phyloP scores from a whole-genome alignment of 2,797 vertebrate genomes.

The Heliangelus exortis region DNA sequence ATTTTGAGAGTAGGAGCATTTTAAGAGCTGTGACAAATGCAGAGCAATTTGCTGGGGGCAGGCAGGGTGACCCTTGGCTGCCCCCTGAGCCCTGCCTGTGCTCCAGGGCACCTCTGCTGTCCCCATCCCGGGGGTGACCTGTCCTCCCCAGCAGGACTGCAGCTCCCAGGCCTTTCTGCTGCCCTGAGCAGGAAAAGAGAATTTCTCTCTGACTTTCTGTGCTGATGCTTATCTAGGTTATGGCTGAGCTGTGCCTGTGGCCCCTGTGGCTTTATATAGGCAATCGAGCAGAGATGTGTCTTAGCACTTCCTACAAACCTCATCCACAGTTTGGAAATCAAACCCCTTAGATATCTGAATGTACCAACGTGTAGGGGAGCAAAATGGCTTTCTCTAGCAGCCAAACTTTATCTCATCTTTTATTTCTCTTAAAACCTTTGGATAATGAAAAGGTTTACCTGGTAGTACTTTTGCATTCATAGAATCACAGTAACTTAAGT shows the following conservation, averaged over 20 bases:
- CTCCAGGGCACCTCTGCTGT: fast-evolving
- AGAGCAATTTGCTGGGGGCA: background rate
- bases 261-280: fast-evolving
- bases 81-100: fast-evolving
- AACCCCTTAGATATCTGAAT: fast-evolving
- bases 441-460: background rate
- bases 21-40: background rate
- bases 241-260: fast-evolving
- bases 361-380: background rate
- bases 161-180: background rate
- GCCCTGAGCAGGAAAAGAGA: fast-evolving
- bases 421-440: background rate
- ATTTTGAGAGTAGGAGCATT: fast-evolving
- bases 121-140: fast-evolving
- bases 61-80: background rate
- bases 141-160: fast-evolving
- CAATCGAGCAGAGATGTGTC: background rate
- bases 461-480: fast-evolving
- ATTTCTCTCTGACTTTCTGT: background rate
- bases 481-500: background rate
- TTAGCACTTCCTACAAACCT: fast-evolving
- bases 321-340: fast-evolving
- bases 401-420: background rate
- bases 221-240: background rate
- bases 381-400: background rate